Percentiles rank a stretch among this genome's conserved stretches.
These are phyloP conservation scores for Trematomus bernacchii DNA, from an alignment of 2,797 vertebrate genomes.

Conservation along the genomic window DNA sequence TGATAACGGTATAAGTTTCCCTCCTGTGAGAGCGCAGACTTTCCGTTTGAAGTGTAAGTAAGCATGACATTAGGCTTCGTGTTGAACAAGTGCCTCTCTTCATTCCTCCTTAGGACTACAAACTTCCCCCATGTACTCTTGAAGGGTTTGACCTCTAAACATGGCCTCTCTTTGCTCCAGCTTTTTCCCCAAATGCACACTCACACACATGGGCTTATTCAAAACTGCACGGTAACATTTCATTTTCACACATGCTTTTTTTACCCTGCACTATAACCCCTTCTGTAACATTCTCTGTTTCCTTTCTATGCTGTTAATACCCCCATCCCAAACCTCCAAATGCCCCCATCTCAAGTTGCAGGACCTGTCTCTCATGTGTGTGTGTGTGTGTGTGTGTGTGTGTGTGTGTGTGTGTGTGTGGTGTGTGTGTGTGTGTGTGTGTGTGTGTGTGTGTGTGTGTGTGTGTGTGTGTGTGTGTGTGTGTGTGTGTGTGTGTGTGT, in stretches of 20 bases:
- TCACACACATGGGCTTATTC: conserved; percentile 51
- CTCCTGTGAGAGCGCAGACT: conserved; percentile 45
- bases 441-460: neutral
- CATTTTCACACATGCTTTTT: conserved; percentile 71
- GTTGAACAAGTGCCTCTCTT: conserved; percentile 71
- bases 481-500: conserved; percentile 38
- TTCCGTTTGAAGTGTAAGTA: conserved; percentile 71
- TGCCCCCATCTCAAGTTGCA: conserved; percentile 77
- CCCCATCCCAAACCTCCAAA: conserved; percentile 74
- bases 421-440: conserved; percentile 47
- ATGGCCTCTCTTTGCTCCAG: conserved; percentile 47
- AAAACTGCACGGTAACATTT: conserved; percentile 71
- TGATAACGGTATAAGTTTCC: conserved; percentile 68
- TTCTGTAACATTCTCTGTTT: conserved; percentile 62
- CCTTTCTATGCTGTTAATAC: conserved; percentile 72
- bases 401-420: conserved; percentile 19
- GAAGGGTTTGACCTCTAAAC: conserved; percentile 59
- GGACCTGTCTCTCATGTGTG: conserved; percentile 66
- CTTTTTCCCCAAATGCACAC: conserved; percentile 46
- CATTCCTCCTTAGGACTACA: conserved; percentile 57
- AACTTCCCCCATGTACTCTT: conserved; percentile 62
- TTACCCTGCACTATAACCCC: conserved; percentile 54
- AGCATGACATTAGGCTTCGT: conserved; percentile 69
- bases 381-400: conserved; percentile 2
- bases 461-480: conserved; percentile 41